Base-by-base conservation (phyloP, 2,797 vertebrate species). In the Bryconaethiops microstoma region DNA sequence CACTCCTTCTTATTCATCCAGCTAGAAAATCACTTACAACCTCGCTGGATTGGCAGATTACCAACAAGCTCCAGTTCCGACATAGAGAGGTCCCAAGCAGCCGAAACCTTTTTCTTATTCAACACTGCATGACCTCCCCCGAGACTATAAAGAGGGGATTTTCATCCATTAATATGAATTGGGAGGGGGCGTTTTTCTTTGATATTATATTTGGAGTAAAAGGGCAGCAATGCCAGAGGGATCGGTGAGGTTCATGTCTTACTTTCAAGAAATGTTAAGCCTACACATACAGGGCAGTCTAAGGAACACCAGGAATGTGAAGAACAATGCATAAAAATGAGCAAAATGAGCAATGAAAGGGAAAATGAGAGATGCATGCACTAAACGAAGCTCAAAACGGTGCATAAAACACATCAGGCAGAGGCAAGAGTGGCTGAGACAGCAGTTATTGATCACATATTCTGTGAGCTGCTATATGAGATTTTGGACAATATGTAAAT, bases 91-190 rank as follows among this genome's bases (percentile, higher is more conserved):
- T 65, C 57, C 55, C 40, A 10, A 39, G 74, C 25, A 59, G 60
- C 14, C 4, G 54, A 57, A 82, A 17, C 17, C 19, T 81, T 16
- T 45, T 50, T 65, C 60, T 73, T 74, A 55, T 74, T 68, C 23
- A 60, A 57, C 35, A 65, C 45, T 39, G 62, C 39, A 57, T 59
- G 70, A 57, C 67, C 67, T 72, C 77, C 12, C 57, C 29, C 14
- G 55, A 71, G 82, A 71, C 50, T 55, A 63, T n/a, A 60, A 55
- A 80, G 75, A 19, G 65, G 69, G 68, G 60, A 72, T 77, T 82
- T 65, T 29, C 21, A 40, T 54, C 78, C 78, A 74, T 83, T 77
- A 83, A 77, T 69, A 77, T 69, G 54, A 83, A 74, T 29, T 50
- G 64, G 60, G 40, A 13, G 13, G 17, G 50, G 55, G 67, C 6